A percentile compares a stretch with the other conserved stretches of the same genome.
Conservation (phyloP, 30 jellyfish, hydroid and myxozoan species). For the Rhopilema esculentum region DNA sequence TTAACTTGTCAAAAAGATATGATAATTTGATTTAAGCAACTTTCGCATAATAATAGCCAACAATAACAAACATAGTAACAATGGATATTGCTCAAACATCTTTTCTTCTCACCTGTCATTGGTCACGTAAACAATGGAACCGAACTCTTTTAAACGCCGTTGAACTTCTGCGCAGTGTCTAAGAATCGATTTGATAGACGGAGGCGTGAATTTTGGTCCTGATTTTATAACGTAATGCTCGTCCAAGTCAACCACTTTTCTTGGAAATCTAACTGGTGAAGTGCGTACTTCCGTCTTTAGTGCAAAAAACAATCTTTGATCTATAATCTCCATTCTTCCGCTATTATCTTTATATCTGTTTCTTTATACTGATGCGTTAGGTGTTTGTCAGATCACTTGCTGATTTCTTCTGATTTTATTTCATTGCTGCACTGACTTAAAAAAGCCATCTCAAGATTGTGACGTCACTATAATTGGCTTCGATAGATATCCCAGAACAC, state of each 20-base stretch:
- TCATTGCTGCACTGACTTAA: neutral
- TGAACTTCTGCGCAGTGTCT: constrained; percentile 85
- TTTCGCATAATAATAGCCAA: no score
- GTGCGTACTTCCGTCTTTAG: constrained; percentile 32
- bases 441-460: neutral
- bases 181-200: constrained; percentile 76
- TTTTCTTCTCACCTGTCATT: constrained; percentile 64
- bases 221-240: constrained; percentile 37
- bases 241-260: constrained; percentile 46
- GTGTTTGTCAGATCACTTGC: neutral
- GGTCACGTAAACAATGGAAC: constrained; percentile 59
- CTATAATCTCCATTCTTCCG: constrained; percentile 65
- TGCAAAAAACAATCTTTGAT: constrained; percentile 53
- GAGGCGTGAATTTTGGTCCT: constrained; percentile 74
- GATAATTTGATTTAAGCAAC: no score
- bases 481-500: neutral
- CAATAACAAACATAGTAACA: neutral
- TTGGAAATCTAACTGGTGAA: constrained; percentile 29
- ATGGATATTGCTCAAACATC: neutral
- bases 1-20: no score
- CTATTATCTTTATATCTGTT: neutral
- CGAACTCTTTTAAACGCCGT: constrained; percentile 47
- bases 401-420: neutral
- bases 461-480: constrained; percentile 3
- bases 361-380: neutral